These are phyloP conservation scores for Ceramica pisi DNA, from an alignment of 2,888 invertebrate genomes.

Conservation along the genomic window DNA sequence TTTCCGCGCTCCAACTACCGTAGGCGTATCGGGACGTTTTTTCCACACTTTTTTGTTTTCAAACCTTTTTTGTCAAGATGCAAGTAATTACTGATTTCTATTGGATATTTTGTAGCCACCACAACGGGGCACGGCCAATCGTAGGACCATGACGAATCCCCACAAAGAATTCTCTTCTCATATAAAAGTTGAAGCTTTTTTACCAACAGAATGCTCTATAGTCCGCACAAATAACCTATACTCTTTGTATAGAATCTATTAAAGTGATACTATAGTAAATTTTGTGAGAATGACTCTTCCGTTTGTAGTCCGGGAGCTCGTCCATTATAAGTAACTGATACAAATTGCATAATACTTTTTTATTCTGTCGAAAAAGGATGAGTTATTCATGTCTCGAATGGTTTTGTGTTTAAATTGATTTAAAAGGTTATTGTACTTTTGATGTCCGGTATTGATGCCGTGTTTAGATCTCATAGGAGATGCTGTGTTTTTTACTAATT, in stretches of 20 bases:
- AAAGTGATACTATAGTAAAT: slow-evolving; percentile 62
- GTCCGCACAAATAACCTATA: slow-evolving; percentile 78
- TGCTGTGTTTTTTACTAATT: slow-evolving; percentile 62
- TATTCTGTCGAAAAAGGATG: slow-evolving; percentile 51
- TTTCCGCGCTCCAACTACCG: slow-evolving; percentile 80
- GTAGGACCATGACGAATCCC: slow-evolving; percentile 76
- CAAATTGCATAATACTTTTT: slow-evolving; percentile 67
- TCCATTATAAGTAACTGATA: slow-evolving; percentile 67
- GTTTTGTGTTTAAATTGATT: slow-evolving; percentile 68
- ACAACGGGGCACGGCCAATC: slow-evolving; percentile 63
- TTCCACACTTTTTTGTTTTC: slow-evolving; percentile 62
- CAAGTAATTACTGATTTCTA: slow-evolving; percentile 81
- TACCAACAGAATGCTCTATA: slow-evolving; percentile 66
- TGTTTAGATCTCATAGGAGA: slow-evolving; percentile 52
- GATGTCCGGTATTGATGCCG: slow-evolving; percentile 55
- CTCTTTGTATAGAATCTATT: slow-evolving; percentile 81
- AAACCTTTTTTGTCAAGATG: slow-evolving; percentile 76
- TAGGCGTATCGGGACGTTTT: slow-evolving; percentile 67
- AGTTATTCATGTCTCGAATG: slow-evolving; percentile 57
- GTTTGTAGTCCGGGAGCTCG: slow-evolving; percentile 64
- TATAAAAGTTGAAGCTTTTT: slow-evolving; percentile 77
- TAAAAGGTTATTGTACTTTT: slow-evolving; percentile 69
- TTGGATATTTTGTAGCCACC: slow-evolving; percentile 74
- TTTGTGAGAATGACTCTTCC: slow-evolving; percentile 65
- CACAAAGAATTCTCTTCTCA: slow-evolving; percentile 77